Conservation (phyloP, 2,797 vertebrate genomes). For the Synaphobranchus kaupii region DNA sequence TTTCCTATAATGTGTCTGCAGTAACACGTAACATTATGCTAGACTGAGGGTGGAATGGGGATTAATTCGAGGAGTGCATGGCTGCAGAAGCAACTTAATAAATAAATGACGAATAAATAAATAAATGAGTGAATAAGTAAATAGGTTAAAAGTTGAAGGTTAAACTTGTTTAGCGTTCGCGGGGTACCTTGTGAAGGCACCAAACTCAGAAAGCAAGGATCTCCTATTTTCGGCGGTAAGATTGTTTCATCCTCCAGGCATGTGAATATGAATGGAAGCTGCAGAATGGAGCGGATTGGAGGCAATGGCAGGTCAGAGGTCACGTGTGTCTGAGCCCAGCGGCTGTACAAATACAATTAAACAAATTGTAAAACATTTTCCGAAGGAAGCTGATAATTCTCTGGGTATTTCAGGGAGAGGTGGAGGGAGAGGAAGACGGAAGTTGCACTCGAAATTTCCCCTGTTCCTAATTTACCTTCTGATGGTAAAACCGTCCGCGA, state of each 20-base stretch:
- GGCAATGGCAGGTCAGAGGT: conserved; percentile 50
- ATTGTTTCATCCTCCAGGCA: conserved; percentile 39
- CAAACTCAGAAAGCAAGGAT: neutral
- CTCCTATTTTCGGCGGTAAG: neutral
- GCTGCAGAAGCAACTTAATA: neutral
- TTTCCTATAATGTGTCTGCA: neutral
- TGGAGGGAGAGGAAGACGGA: conserved; percentile 60
- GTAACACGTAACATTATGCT: neutral
- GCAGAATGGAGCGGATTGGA: conserved; percentile 59
- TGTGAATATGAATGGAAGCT: conserved; percentile 59
- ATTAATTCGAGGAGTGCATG: neutral
- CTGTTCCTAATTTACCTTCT: conserved; percentile 52
- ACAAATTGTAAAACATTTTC: conserved; percentile 71
- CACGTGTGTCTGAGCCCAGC: conserved; percentile 57
- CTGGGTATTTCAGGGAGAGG: conserved; percentile 63
- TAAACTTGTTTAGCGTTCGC: too few species aligned
- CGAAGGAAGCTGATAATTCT: conserved; percentile 74
- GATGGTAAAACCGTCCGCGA: conserved; percentile 42
- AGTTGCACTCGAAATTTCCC: conserved; percentile 48
- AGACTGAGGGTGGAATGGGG: neutral
- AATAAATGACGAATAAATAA: neutral
- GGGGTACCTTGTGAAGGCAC: neutral
- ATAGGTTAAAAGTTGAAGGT: neutral
- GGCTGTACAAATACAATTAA: conserved; percentile 77
- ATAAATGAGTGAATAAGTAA: neutral